Percentiles rank a stretch among this genome's conserved stretches.
Conservation (phyloP, 2,113 vertebrate genomes). For the Garra rufa region DNA sequence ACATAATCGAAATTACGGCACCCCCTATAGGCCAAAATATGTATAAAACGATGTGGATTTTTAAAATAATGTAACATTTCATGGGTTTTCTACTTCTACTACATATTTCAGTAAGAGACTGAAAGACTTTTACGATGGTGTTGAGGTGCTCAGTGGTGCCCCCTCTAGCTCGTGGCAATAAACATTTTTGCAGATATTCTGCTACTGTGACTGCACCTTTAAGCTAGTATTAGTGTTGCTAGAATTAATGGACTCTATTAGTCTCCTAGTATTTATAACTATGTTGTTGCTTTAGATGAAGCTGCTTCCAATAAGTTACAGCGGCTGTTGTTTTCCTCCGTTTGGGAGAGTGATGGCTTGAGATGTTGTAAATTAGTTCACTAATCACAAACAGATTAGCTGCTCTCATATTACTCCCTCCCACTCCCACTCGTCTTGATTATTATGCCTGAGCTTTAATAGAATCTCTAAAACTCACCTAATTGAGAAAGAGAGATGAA, state of each 20-base stretch:
- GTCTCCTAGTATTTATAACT: background rate
- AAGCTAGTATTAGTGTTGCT: background rate
- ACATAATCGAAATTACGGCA: too few species aligned
- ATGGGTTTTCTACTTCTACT: too few species aligned
- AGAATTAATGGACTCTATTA: slow-evolving; percentile 23
- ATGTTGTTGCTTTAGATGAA: slow-evolving; percentile 30
- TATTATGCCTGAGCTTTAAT: slow-evolving; percentile 32
- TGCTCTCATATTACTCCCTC: slow-evolving; percentile 30
- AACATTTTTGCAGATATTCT: background rate
- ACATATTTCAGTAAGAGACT: too few species aligned
- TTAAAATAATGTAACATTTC: too few species aligned
- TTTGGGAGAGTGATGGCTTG: slow-evolving; percentile 38
- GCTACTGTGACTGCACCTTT: background rate
- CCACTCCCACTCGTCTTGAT: slow-evolving; percentile 15
- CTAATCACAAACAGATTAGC: slow-evolving; percentile 51
- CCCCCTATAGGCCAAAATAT: too few species aligned
- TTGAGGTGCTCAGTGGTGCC: too few species aligned
- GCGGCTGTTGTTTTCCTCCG: slow-evolving; percentile 14
- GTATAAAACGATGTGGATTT: too few species aligned
- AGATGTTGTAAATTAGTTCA: slow-evolving; percentile 45
- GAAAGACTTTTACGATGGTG: too few species aligned
- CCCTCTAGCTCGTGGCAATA: too few species aligned
- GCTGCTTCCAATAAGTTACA: slow-evolving; percentile 1
- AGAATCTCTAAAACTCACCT: slow-evolving; percentile 33
- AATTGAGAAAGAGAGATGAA: slow-evolving; percentile 30